phyloP scores from a whole-genome alignment of 2,797 vertebrate genomes.

The Mormyrus hasselquistii region DNA sequence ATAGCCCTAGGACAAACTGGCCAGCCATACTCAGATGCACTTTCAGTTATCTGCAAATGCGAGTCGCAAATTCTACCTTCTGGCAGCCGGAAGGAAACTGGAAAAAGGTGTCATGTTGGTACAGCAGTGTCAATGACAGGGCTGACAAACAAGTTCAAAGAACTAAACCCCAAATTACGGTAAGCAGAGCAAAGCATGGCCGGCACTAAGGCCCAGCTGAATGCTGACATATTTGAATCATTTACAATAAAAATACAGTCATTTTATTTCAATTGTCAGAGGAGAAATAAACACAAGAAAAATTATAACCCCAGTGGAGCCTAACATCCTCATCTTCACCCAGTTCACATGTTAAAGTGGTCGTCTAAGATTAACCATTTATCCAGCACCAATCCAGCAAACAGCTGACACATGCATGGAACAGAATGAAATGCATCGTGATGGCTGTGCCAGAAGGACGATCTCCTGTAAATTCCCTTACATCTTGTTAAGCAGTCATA shows the following conservation, averaged over 20 bases:
- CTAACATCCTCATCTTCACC: background rate
- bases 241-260: background rate
- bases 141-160: background rate
- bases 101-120: conserved; percentile 20
- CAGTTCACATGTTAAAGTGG: conserved; percentile 39
- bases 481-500: conserved; percentile 41
- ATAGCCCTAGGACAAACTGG: background rate
- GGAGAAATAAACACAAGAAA: background rate
- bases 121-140: conserved; percentile 36
- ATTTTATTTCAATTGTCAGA: background rate
- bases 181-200: background rate
- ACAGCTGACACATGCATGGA: conserved; percentile 5
- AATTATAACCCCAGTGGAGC: conserved; percentile 35
- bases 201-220: background rate
- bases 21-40: background rate
- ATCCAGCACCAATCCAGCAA: background rate
- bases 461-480: conserved; percentile 33
- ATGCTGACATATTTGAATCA: background rate
- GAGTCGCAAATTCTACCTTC: background rate
- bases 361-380: conserved; percentile 2
- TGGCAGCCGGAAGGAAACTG: background rate
- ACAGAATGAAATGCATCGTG: conserved; percentile 32
- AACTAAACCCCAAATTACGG: background rate
- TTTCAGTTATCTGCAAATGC: background rate
- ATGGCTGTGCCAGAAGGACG: conserved; percentile 14